A percentile compares a stretch with the other conserved stretches of the same genome.
Conservation (phyloP, 2,113 vertebrate genomes). For the Eretmochelys imbricata region DNA sequence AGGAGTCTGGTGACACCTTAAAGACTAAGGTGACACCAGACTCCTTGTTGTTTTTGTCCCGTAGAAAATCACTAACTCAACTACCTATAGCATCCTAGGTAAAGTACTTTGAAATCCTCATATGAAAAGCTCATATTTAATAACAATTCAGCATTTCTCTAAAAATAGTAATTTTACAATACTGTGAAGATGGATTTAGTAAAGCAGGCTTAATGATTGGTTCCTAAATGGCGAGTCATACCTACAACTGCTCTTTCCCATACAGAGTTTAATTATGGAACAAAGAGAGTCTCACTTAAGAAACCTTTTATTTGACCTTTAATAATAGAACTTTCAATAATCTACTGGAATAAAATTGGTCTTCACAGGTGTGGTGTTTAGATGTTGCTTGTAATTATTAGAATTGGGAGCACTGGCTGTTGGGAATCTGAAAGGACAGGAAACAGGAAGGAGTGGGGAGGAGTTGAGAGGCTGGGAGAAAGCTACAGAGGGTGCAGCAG, state of each 20-base stretch:
- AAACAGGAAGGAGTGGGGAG: too few relatives aligned
- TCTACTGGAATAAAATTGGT: neutral
- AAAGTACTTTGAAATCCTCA: neutral
- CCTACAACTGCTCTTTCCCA: neutral
- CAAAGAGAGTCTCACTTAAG: neutral
- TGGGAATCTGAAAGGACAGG: too few relatives aligned
- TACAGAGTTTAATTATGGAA: neutral
- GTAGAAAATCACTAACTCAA: neutral
- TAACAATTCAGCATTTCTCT: neutral
- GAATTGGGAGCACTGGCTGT: too few relatives aligned
- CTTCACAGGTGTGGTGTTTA: neutral
- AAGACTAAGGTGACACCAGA: too few relatives aligned
- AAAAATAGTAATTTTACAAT: neutral
- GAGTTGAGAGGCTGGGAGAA: too few relatives aligned
- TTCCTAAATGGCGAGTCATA: neutral
- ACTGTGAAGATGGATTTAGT: neutral
- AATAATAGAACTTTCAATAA: neutral
- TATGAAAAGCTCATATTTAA: neutral
- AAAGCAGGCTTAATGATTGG: neutral
- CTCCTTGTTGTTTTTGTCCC: too few relatives aligned
- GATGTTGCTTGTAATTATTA: too few relatives aligned
- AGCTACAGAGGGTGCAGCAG: too few relatives aligned
- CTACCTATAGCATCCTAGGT: neutral
- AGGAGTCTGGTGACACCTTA: too few relatives aligned
- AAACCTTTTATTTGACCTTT: neutral